A percentile compares a stretch with the other conserved stretches of the same genome.
phyloP scores from a whole-genome alignment of 2,888 invertebrate genomes.

The Agriotes lineatus region DNA sequence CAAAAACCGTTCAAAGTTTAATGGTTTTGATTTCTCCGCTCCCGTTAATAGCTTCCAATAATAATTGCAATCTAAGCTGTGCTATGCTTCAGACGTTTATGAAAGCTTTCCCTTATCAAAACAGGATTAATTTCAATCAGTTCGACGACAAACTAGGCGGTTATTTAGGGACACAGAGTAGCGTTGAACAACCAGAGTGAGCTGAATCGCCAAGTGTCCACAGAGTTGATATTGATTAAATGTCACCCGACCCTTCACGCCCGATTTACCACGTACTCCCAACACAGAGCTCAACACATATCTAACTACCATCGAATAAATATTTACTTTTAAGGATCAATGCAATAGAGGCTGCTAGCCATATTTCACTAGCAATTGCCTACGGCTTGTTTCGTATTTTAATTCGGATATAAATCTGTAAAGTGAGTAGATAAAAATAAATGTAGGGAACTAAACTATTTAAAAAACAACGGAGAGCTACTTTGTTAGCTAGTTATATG shows the following conservation, averaged over 20 bases:
- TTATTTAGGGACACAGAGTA: constrained; percentile 49
- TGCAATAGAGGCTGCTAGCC: neutral
- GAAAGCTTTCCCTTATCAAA: constrained; percentile 38
- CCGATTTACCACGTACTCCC: constrained; percentile 63
- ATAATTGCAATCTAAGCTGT: constrained; percentile 20
- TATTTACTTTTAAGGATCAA: constrained; percentile 32
- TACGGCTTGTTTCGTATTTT: too few relatives aligned
- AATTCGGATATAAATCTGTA: too few relatives aligned
- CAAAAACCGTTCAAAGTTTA: too few relatives aligned
- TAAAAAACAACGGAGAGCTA: too few relatives aligned
- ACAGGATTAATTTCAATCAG: constrained; percentile 41
- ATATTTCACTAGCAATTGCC: too few relatives aligned
- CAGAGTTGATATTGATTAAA: constrained; percentile 63
- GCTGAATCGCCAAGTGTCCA: constrained; percentile 57
- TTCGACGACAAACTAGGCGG: constrained; percentile 36
- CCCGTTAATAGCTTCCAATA: constrained; percentile 17
- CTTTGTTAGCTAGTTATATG: too few relatives aligned
- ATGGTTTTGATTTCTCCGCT: too few relatives aligned
- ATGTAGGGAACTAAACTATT: too few relatives aligned
- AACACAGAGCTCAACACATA: constrained; percentile 41
- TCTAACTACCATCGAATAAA: constrained; percentile 39
- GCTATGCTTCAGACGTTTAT: constrained; percentile 19
- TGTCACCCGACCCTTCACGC: constrained; percentile 63
- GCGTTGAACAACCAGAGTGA: constrained; percentile 50
- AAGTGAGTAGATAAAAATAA: too few relatives aligned